phyloP scores from a whole-genome alignment of 2,888 invertebrate species.

The Pseudococcus viburni region DNA sequence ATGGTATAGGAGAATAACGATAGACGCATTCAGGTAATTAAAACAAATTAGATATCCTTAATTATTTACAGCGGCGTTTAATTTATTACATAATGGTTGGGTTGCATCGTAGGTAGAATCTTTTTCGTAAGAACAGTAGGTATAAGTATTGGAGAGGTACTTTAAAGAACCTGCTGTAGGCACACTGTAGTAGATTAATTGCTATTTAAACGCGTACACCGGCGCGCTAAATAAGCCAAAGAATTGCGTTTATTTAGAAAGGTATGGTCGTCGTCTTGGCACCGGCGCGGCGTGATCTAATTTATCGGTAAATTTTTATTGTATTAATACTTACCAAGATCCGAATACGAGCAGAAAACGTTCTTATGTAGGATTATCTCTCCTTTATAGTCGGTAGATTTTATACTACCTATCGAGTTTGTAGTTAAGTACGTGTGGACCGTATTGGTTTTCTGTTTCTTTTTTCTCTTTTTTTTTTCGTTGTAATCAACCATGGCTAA shows the following conservation, averaged over 20 bases:
- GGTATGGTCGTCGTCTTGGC: conserved; percentile 23
- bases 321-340: not conserved
- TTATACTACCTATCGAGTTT: not conserved
- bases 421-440: not conserved
- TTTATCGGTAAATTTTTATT: conserved; percentile 26
- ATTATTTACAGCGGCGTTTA: not conserved
- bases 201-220: conserved; percentile 16
- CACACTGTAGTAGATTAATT: conserved; percentile 4
- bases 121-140: conserved; percentile 39
- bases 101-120: conserved; percentile 30
- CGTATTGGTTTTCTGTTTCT: not conserved
- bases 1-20: conserved; percentile 88
- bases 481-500: not conserved
- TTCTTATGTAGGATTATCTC: not conserved
- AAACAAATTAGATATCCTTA: conserved; percentile 50
- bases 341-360: not conserved
- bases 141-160: too few relatives aligned
- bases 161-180: not conserved
- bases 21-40: conserved; percentile 83
- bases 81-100: conserved; percentile 37
- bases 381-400: not conserved
- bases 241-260: conserved; percentile 18
- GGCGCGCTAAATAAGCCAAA: not conserved
- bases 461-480: not conserved
- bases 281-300: conserved; percentile 3